Evolutionary conservation across 2,888 invertebrate species (phyloP), one percentile per base, ranked within the genome.

Genomic region (Theretra japonica): DNA sequence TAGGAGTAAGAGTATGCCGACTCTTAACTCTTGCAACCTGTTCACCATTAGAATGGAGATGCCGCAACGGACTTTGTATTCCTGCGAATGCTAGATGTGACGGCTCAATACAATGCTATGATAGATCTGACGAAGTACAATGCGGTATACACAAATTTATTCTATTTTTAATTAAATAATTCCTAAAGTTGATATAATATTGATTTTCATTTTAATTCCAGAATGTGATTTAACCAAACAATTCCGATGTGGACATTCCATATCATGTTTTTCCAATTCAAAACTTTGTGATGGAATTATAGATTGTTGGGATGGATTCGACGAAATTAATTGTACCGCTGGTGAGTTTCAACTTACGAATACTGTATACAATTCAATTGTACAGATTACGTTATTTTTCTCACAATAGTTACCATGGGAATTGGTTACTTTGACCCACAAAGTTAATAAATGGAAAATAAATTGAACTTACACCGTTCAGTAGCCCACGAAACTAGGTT

Each of bases 271-370:
- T 73, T 90, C 96, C n/a, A 94, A 95, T 75, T 90, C 91, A n/a
- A 96, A 96, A 85, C 94, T 95, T 80, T 97, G 97, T 87, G 96
- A 97, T 84, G 96, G 96, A 56, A 90, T 95, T 74, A 95, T 97
- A 74, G 97, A 97, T 86, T 97, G 97, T 84, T 97, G 97, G 97
- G 97, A 97, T 86, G 96, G 96, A 72, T 95, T 95, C 57, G 97
- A 97, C 83, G 97, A 97, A 95, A 90, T 95, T 50, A 96, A 96
- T 86, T 97, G 97, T 86, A 96, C 96, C 85, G 56, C 56, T 11
- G 70, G 70, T 71, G 5, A 30, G 70, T 56, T 30, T n/a, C 17
- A 48, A 62, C 4, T 1, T 19, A 15, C 41, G 11, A n/a, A n/a
- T 4, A 11, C 5, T 11, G 11, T 4, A 7, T 48, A 41, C 15